A percentile compares a stretch with the other conserved stretches of the same genome.
phyloP scores from a whole-genome alignment of 2,888 invertebrate genomes.

The Andrena trimmerana region DNA sequence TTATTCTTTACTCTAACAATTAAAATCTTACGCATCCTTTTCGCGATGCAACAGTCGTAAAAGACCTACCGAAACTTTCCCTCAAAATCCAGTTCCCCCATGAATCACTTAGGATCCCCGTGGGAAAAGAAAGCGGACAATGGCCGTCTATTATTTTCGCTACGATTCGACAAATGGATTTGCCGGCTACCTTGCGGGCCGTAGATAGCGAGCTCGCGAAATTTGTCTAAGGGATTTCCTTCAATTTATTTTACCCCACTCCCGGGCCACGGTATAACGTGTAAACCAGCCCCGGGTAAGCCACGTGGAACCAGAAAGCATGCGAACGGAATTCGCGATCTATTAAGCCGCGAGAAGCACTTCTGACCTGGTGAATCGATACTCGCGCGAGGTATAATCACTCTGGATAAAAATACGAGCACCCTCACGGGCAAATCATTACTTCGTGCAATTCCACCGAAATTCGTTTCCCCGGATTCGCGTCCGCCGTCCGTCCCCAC shows the following conservation, averaged over 20 bases:
- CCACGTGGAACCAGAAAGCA: neutral
- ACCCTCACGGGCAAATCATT: neutral
- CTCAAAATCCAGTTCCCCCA: neutral
- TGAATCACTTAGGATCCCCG: neutral
- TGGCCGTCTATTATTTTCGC: conserved; percentile 11
- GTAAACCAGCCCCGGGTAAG: conserved; percentile 23
- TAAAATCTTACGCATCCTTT: too few species aligned
- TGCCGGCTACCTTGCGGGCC: conserved; percentile 37
- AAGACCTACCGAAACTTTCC: too few species aligned
- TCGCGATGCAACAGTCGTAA: too few species aligned
- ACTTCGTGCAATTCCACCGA: neutral
- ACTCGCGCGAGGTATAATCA: neutral
- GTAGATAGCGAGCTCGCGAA: conserved; percentile 48
- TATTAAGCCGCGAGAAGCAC: conserved; percentile 12
- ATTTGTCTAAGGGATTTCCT: conserved; percentile 67
- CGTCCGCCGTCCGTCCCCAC: neutral
- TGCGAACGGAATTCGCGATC: neutral
- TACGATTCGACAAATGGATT: conserved; percentile 64
- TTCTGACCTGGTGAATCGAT: neutral
- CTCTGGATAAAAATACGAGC: neutral
- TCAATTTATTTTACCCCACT: conserved; percentile 56
- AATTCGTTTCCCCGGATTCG: neutral
- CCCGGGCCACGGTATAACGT: conserved; percentile 8
- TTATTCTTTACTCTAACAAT: neutral
- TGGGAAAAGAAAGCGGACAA: neutral